These are phyloP conservation scores for Burhinus bistriatus DNA, from an alignment of 2,113 vertebrate species.

Conservation along the genomic window DNA sequence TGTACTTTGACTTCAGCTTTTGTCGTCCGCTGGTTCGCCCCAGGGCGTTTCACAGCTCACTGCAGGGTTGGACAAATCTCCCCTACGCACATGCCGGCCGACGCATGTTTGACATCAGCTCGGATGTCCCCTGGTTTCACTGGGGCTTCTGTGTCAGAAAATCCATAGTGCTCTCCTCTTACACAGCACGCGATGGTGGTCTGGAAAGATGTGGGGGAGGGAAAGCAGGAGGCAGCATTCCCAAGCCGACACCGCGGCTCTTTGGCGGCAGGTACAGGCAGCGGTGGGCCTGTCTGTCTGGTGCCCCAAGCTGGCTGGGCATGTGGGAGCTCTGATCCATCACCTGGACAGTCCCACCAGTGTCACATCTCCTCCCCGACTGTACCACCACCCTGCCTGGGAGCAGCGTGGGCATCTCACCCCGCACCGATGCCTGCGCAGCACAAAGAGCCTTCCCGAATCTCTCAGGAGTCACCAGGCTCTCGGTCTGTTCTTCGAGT, in stretches of 20 bases:
- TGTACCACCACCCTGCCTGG: neutral
- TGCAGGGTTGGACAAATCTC: neutral
- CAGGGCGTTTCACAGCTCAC: neutral
- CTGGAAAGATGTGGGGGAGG: neutral
- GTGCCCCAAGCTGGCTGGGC: neutral
- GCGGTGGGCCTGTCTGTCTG: neutral
- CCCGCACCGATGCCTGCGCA: rapidly evolving
- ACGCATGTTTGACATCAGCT: neutral
- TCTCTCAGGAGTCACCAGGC: neutral
- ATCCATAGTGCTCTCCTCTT: neutral
- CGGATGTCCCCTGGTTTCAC: neutral
- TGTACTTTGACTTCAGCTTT: neutral
- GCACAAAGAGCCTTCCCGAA: neutral
- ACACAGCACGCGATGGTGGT: rapidly evolving
- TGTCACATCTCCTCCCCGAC: neutral
- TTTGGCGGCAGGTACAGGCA: neutral
- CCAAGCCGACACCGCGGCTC: neutral
- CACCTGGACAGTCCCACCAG: neutral
- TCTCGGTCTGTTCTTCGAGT: neutral
- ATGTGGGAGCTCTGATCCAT: neutral
- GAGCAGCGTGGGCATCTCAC: neutral
- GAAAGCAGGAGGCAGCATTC: neutral
- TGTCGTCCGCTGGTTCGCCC: neutral
- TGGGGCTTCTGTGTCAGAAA: neutral
- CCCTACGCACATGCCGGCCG: rapidly evolving